These are phyloP conservation scores for Mellivora capensis DNA, from an alignment of 2,113 vertebrate genomes.

Conservation along the genomic window DNA sequence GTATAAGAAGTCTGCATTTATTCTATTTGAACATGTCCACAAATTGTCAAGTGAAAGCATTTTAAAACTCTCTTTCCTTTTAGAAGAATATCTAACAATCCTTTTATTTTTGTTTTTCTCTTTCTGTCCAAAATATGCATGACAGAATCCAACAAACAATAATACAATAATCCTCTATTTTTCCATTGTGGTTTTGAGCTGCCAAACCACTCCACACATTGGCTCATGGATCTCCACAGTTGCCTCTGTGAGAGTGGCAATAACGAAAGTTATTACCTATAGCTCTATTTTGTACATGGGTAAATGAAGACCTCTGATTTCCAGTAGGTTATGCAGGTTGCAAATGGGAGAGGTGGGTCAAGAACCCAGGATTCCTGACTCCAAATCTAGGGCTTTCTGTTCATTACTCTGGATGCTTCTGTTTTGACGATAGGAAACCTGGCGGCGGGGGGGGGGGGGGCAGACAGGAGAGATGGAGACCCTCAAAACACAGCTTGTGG, in stretches of 20 bases:
- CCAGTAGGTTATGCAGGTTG: background rate
- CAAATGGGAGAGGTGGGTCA: background rate
- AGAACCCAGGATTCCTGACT: background rate
- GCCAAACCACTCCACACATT: background rate
- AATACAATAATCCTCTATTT: background rate
- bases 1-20: background rate
- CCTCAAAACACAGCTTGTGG: background rate
- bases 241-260: background rate
- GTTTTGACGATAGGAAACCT: background rate
- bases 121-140: background rate
- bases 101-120: background rate
- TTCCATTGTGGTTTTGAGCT: background rate
- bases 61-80: background rate
- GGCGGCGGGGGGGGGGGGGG: no score
- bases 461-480: background rate
- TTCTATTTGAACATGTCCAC: background rate
- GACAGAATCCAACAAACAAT: background rate
- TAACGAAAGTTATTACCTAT: background rate
- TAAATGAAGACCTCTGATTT: background rate
- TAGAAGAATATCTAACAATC: background rate
- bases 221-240: background rate
- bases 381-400: background rate
- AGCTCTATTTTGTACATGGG: background rate
- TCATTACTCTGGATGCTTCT: background rate
- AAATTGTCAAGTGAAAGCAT: background rate